A percentile compares a stretch with the other conserved stretches of the same genome.
These are phyloP conservation scores for Peucedramus taeniatus DNA, from an alignment of 2,113 vertebrate genomes.

Conservation along the genomic window DNA sequence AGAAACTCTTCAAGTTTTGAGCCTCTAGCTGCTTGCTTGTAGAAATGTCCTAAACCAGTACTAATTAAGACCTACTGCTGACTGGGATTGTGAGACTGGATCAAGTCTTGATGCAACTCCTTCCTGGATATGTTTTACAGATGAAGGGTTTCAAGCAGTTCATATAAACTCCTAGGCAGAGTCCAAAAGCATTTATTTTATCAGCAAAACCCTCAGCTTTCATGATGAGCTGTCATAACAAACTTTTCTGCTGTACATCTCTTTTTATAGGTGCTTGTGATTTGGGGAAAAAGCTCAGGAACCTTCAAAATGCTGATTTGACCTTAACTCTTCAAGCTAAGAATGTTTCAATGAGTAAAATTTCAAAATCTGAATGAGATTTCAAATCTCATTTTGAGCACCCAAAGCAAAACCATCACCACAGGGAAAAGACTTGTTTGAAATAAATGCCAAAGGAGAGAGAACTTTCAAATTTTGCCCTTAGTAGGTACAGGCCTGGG, in stretches of 20 bases:
- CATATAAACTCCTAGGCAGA: not conserved
- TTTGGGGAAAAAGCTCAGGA: not conserved
- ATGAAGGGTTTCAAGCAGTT: not conserved
- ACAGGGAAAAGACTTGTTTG: conserved; percentile 8
- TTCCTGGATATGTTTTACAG: not conserved
- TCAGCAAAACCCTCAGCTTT: not conserved
- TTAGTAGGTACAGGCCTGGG: not conserved
- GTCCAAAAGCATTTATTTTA: conserved; percentile 8
- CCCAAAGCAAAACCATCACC: conserved; percentile 38
- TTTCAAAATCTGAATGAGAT: conserved; percentile 54
- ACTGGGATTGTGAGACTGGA: not conserved
- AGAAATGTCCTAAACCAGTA: not conserved
- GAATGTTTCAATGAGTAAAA: conserved; percentile 28
- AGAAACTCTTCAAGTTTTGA: not conserved
- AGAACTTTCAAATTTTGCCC: conserved; percentile 7
- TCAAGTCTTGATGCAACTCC: not conserved
- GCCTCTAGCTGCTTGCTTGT: not conserved
- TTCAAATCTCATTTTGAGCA: conserved; percentile 14
- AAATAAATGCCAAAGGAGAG: conserved; percentile 43
- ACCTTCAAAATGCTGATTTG: not conserved
- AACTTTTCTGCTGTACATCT: not conserved
- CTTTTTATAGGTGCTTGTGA: not conserved
- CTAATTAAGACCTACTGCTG: not conserved
- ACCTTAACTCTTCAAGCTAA: conserved; percentile 23
- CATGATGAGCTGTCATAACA: conserved; percentile 3